These are phyloP conservation scores for Oncorhynchus keta DNA, from an alignment of 2,113 vertebrate genomes.

Conservation along the genomic window DNA sequence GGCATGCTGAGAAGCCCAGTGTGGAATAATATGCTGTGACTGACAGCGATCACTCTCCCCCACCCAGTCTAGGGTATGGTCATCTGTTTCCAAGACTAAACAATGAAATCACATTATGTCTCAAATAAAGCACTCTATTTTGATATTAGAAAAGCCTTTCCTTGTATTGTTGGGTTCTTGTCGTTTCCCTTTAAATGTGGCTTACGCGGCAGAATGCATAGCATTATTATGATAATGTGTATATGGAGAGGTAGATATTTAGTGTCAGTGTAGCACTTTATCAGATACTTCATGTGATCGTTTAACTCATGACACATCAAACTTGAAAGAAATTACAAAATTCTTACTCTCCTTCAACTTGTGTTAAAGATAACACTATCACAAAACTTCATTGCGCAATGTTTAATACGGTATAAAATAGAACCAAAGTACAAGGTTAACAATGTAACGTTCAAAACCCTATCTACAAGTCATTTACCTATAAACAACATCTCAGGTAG, in stretches of 20 bases:
- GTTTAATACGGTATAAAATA: conserved; percentile 51
- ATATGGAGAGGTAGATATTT: neutral
- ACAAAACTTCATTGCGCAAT: conserved; percentile 29
- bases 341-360: neutral
- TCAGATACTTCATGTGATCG: no score
- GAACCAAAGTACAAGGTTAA: conserved; percentile 34
- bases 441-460: neutral
- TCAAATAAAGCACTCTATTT: conserved; percentile 98
- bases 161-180: conserved; percentile 31
- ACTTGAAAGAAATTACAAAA: neutral
- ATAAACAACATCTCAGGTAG: conserved; percentile 1
- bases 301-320: neutral
- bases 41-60: conserved; percentile 63
- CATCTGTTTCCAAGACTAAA: conserved; percentile 84
- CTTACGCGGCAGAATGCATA: neutral
- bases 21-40: conserved; percentile 63
- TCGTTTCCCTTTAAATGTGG: neutral
- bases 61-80: conserved; percentile 76
- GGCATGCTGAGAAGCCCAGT: conserved; percentile 71
- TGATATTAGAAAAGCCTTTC: conserved; percentile 85
- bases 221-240: neutral
- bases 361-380: neutral
- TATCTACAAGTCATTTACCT: conserved; percentile 11
- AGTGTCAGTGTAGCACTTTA: no score
- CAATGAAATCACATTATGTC: conserved; percentile 86